phyloP scores from a whole-genome alignment of 2,113 vertebrate genomes.

The Cranoglanis bouderius region DNA sequence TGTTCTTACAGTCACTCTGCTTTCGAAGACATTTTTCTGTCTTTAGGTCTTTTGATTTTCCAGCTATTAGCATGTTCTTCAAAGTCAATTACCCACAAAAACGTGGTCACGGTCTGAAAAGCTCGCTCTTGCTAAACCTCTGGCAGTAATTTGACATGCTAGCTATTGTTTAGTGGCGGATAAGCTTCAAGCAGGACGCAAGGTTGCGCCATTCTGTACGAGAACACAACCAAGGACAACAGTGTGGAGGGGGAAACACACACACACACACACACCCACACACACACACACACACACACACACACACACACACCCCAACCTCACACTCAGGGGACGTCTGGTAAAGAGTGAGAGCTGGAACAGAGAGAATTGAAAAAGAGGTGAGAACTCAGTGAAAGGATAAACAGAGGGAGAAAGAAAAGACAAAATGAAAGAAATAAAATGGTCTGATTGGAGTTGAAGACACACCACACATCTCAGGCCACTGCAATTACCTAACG shows the following conservation, averaged over 20 bases:
- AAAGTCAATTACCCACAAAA: conserved; percentile 41
- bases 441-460: neutral
- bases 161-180: conserved; percentile 26
- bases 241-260: neutral
- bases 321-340: neutral
- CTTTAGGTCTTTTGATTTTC: conserved; percentile 37
- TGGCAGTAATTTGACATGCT: conserved; percentile 45
- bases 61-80: conserved; percentile 25
- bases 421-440: neutral
- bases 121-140: conserved; percentile 29
- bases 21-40: conserved; percentile 22
- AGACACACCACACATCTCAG: neutral
- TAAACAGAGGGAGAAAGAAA: neutral
- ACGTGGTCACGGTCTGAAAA: conserved; percentile 11
- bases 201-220: neutral
- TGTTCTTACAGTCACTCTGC: neutral
- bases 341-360: neutral
- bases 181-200: conserved; percentile 4
- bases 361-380: neutral
- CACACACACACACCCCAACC: neutral
- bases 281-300: neutral
- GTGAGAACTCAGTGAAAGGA: neutral
- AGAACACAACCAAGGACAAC: conserved; percentile 18
- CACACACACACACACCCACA: neutral
- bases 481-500: neutral